Evolutionary conservation across 53 echinoderm and acorn worm species (phyloP).

Genomic region (Henricia sp.): DNA sequence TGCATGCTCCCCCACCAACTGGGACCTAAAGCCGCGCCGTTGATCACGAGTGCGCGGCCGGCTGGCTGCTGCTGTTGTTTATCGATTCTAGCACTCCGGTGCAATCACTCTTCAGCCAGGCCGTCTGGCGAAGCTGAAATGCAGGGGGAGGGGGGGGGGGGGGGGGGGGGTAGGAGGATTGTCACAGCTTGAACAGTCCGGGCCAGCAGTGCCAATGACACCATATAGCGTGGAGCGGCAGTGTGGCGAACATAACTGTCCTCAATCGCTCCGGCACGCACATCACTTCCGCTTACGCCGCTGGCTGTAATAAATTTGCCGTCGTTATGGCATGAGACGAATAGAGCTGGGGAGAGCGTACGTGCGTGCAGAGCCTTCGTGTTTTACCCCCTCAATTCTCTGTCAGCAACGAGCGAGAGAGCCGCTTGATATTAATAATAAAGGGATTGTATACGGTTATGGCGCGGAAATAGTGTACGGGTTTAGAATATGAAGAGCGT

Average conservation of each 20-base stretch:
- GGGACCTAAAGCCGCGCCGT: neutral
- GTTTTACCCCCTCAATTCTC: conserved; percentile 10
- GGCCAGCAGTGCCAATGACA: conserved; percentile 24
- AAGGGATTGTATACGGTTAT: conserved; percentile 15
- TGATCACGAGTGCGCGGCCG: conserved; percentile 35
- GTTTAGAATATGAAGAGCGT: too few relatives aligned
- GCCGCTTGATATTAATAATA: conserved; percentile 62
- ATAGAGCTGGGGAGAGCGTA: conserved; percentile 18
- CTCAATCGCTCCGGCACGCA: conserved; percentile 58
- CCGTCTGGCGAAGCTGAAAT: conserved; percentile 30
- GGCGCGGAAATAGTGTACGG: too few relatives aligned
- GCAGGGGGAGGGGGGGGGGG: too few relatives aligned
- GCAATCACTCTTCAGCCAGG: conserved; percentile 46
- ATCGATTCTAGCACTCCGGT: conserved; percentile 56
- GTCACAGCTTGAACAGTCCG: neutral
- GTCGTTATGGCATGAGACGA: conserved; percentile 57
- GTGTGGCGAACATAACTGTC: conserved; percentile 64
- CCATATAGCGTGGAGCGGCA: conserved; percentile 49
- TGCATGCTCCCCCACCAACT: conserved; percentile 19
- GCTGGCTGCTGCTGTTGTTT: conserved; percentile 49
- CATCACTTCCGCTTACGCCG: conserved; percentile 63
- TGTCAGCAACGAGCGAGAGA: conserved; percentile 6
- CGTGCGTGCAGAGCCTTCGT: conserved; percentile 34
- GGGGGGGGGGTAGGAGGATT: too few relatives aligned
- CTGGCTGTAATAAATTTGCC: conserved; percentile 58